These are phyloP conservation scores for Lasiurus cinereus DNA, from an alignment of 2,113 vertebrate genomes.

Conservation along the genomic window DNA sequence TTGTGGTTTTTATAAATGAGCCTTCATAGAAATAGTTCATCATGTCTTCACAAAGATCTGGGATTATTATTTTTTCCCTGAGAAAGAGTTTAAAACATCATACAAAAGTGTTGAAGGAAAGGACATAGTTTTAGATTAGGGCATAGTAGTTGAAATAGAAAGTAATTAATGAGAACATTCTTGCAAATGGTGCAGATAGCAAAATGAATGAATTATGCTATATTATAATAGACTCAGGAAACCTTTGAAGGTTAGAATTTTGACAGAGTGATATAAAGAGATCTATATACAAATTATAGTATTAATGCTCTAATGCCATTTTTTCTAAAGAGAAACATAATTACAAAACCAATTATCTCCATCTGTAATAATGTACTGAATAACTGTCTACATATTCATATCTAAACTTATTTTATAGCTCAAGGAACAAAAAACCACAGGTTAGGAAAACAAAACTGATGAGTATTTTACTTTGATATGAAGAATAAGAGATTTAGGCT, in stretches of 20 bases:
- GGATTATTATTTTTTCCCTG: conserved; percentile 63
- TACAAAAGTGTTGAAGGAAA: conserved; percentile 72
- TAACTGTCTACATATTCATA: conserved; percentile 24
- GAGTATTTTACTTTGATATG: conserved; percentile 31
- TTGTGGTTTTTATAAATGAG: conserved; percentile 78
- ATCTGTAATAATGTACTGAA: conserved; percentile 43
- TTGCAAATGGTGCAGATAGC: conserved; percentile 63
- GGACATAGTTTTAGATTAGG: conserved; percentile 62
- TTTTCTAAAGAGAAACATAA: conserved; percentile 72
- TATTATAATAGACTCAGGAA: conserved; percentile 69
- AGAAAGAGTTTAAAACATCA: conserved; percentile 72
- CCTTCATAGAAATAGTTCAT: conserved; percentile 70
- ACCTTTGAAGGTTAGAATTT: conserved; percentile 66
- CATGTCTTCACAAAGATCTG: conserved; percentile 71
- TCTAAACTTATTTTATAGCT: conserved; percentile 66
- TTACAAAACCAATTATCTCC: conserved; percentile 75
- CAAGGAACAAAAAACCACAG: conserved; percentile 59
- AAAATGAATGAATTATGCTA: conserved; percentile 66
- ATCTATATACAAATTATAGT: conserved; percentile 76
- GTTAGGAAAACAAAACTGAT: conserved; percentile 55
- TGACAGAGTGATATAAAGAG: conserved; percentile 78
- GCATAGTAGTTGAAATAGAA: conserved; percentile 57
- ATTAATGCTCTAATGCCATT: conserved; percentile 67
- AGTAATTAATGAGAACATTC: conserved; percentile 75
- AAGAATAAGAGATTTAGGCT: background rate